Evolutionary conservation across 2,888 invertebrate genomes (phyloP).

Genomic region (Apomyelois bistriatella): DNA sequence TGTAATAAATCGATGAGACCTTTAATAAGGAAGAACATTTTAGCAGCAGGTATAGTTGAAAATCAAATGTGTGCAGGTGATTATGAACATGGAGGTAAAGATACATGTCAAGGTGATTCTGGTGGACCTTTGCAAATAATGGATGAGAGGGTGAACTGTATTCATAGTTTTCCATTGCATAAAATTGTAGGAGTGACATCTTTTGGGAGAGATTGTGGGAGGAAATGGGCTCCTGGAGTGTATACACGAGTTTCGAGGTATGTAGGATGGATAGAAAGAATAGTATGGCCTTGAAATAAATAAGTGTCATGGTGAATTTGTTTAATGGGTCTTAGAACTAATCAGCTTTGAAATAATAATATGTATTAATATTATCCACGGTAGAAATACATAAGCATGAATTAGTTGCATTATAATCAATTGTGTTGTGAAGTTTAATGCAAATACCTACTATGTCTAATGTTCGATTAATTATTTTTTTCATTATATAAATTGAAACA

Average conservation of each 20-base stretch:
- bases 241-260: slow-evolving; percentile 71
- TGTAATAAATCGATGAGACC: slow-evolving; percentile 65
- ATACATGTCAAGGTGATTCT: slow-evolving; percentile 74
- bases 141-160: slow-evolving; percentile 58
- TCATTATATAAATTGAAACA: no score
- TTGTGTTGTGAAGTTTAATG: no score
- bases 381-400: neutral
- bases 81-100: slow-evolving; percentile 62
- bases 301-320: neutral
- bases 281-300: slow-evolving; percentile 59
- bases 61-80: slow-evolving; percentile 72
- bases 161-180: slow-evolving; percentile 59
- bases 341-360: neutral
- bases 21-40: slow-evolving; percentile 53
- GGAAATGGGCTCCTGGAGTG: slow-evolving; percentile 73
- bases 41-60: slow-evolving; percentile 52
- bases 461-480: no score
- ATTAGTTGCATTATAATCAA: neutral
- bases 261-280: slow-evolving; percentile 71
- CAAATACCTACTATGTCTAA: no score
- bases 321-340: no score
- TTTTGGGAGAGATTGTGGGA: slow-evolving; percentile 75
- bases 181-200: slow-evolving; percentile 74
- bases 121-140: slow-evolving; percentile 70
- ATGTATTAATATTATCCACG: neutral